Evolutionary conservation across 2,113 vertebrate species (phyloP).

Genomic region (Thryonomys swinderianus): DNA sequence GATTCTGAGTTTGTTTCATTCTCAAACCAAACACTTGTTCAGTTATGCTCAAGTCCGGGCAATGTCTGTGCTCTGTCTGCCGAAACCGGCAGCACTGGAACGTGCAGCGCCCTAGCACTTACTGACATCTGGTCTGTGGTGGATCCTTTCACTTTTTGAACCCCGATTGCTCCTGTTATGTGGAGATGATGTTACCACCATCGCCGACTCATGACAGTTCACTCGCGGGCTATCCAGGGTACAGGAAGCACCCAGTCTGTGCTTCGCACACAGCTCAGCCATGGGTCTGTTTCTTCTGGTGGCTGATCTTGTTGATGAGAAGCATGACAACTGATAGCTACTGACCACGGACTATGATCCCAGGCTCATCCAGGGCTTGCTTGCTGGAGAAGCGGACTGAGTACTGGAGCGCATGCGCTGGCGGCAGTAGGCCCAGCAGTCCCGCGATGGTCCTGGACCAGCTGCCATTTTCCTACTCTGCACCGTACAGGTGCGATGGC

Average conservation of each 20-base stretch:
- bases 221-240: background rate
- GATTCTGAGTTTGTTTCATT: background rate
- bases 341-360: background rate
- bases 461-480: background rate
- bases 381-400: background rate
- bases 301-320: background rate
- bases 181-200: background rate
- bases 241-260: background rate
- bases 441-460: background rate
- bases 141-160: background rate
- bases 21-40: background rate
- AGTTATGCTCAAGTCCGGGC: background rate
- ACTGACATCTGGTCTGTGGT: background rate
- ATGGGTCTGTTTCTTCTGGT: background rate
- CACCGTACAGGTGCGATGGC: background rate
- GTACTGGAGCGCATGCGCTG: accelerated
- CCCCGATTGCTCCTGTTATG: background rate
- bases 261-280: background rate
- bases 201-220: background rate
- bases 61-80: background rate
- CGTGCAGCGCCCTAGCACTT: background rate
- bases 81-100: background rate
- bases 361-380: background rate
- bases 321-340: background rate
- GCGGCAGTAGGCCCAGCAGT: accelerated